Percentiles rank a stretch among this genome's conserved stretches.
These are phyloP conservation scores for Scaptomyza pallida DNA, from an alignment of 1,140 invertebrate species.

Conservation along the genomic window DNA sequence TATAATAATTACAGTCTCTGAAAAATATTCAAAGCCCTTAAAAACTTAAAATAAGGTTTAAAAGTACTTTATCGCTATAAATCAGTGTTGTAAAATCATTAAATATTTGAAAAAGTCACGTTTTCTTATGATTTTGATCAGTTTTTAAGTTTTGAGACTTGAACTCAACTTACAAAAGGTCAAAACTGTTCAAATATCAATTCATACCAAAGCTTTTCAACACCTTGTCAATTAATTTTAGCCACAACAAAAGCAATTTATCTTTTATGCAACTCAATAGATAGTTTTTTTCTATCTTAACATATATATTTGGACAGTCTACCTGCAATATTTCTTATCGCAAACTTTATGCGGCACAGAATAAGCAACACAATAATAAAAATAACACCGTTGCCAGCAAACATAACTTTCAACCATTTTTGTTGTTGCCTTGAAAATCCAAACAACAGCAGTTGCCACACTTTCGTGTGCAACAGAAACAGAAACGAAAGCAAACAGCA, in stretches of 20 bases:
- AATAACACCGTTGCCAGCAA: background rate
- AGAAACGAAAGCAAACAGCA: slow-evolving; percentile 26
- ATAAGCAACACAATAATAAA: slow-evolving; percentile 11
- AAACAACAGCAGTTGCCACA: slow-evolving; percentile 39
- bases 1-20: too few relatives aligned
- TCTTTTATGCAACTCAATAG: background rate
- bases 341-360: slow-evolving; percentile 14
- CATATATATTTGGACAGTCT: slow-evolving; percentile 1
- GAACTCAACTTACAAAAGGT: too few relatives aligned
- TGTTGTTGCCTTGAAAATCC: slow-evolving; percentile 38
- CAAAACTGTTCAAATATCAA: too few relatives aligned
- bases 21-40: too few relatives aligned
- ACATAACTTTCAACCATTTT: slow-evolving; percentile 49
- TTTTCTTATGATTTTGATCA: too few relatives aligned
- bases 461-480: slow-evolving; percentile 22
- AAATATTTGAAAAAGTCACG: too few relatives aligned
- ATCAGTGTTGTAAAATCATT: too few relatives aligned
- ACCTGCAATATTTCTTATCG: slow-evolving; percentile 38
- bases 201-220: too few relatives aligned
- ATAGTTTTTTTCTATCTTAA: background rate
- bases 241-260: too few relatives aligned
- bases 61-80: too few relatives aligned
- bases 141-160: too few relatives aligned
- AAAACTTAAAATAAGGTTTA: too few relatives aligned
- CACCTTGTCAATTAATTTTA: background rate